Evolutionary conservation across 2,888 invertebrate genomes (phyloP).

Genomic region (Plutella xylostella): DNA sequence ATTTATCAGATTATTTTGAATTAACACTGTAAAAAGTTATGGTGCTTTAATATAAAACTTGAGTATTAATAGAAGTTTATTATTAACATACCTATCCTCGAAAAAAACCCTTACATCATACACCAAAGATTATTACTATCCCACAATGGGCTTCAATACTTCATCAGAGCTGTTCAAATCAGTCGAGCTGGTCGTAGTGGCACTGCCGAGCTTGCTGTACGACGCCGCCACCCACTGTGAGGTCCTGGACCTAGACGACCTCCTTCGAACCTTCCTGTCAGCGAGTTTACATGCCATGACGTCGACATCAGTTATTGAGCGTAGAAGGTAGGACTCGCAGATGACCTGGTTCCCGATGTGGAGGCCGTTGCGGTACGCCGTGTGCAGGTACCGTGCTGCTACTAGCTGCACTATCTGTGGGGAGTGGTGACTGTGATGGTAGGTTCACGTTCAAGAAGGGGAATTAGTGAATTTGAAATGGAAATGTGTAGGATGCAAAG

Average conservation of each 20-base stretch:
- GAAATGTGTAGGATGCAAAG: background rate
- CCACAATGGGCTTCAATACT: constrained; percentile 49
- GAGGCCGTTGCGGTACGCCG: constrained; percentile 51
- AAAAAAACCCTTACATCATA: too few species aligned
- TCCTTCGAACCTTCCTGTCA: background rate
- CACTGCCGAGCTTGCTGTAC: constrained; percentile 23
- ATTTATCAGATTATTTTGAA: too few species aligned
- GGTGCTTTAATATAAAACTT: too few species aligned
- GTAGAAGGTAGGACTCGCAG: constrained; percentile 48
- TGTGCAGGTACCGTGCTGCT: constrained; percentile 54
- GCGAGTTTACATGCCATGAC: background rate
- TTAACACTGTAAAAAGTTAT: too few species aligned
- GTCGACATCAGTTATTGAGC: constrained; percentile 40
- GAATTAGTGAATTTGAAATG: too few species aligned
- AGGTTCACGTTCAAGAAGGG: too few species aligned
- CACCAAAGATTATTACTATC: too few species aligned
- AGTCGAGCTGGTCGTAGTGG: constrained; percentile 22
- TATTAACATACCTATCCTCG: too few species aligned
- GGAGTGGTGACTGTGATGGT: background rate
- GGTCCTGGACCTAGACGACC: constrained; percentile 32
- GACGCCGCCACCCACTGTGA: constrained; percentile 47
- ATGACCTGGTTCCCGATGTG: constrained; percentile 48
- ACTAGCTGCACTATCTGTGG: constrained; percentile 48
- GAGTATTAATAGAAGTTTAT: too few species aligned
- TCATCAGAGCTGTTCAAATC: constrained; percentile 50